Conservation (phyloP, 1,140 invertebrate genomes). For the Octopus bimaculoides region DNA sequence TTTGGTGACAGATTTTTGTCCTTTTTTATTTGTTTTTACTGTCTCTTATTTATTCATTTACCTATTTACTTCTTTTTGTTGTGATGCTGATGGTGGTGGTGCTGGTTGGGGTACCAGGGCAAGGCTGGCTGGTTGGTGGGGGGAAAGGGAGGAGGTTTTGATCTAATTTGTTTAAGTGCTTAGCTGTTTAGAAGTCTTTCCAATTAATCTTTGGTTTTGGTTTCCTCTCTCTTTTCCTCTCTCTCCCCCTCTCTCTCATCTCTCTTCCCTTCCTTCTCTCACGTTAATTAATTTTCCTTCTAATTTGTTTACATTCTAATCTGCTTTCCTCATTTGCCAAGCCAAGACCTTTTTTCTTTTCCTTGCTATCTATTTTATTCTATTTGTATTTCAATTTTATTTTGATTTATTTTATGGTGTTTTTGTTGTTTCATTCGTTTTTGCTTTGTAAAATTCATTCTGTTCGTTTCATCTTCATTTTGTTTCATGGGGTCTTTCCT, state of each 20-base stretch:
- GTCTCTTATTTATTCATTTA: too few species aligned
- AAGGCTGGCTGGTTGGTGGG: too few species aligned
- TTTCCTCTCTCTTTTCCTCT: background rate
- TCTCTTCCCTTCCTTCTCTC: background rate
- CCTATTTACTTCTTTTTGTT: too few species aligned
- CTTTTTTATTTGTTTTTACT: too few species aligned
- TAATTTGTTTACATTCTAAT: background rate
- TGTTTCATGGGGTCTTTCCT: background rate
- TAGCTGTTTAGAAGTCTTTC: background rate
- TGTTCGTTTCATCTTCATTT: background rate
- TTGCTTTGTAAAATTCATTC: background rate
- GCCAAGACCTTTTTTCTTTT: background rate
- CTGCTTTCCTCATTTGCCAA: background rate
- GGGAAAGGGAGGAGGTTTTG: too few species aligned
- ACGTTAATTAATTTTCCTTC: background rate
- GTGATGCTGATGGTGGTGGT: too few species aligned
- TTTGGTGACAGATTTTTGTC: too few species aligned
- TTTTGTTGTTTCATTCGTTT: background rate
- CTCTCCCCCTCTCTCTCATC: fast-evolving
- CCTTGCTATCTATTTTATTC: background rate
- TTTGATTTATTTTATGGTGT: background rate
- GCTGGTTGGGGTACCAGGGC: too few species aligned
- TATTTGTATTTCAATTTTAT: background rate
- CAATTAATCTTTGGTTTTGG: background rate
- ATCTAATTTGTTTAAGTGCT: too few species aligned